Evolutionary conservation across 2,888 invertebrate species (phyloP).

Genomic region (Drosophila suboccidentalis): DNA sequence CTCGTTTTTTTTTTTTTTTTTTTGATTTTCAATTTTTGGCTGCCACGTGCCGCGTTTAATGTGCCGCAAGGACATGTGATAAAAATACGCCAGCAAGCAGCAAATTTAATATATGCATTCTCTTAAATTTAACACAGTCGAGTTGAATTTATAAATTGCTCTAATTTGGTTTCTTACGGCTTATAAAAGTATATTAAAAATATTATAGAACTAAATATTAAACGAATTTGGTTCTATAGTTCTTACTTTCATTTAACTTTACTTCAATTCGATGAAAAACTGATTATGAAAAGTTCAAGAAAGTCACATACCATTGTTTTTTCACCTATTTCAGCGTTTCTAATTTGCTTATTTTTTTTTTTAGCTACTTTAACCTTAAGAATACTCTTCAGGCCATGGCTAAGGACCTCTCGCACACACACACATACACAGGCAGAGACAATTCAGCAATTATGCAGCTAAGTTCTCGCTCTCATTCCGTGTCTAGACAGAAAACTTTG

Average conservation of each 20-base stretch:
- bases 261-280: too few relatives aligned
- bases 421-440: not conserved
- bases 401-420: not conserved
- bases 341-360: slow-evolving; percentile 8
- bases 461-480: slow-evolving; percentile 9
- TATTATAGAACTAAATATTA: too few relatives aligned
- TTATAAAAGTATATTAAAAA: too few relatives aligned
- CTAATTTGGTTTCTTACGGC: too few relatives aligned
- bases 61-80: slow-evolving; percentile 37
- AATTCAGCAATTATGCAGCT: slow-evolving; percentile 31
- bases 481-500: slow-evolving; percentile 20
- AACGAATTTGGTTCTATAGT: too few relatives aligned
- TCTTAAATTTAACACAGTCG: not conserved
- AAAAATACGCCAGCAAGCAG: slow-evolving; percentile 14
- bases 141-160: not conserved
- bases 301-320: not conserved
- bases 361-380: slow-evolving; percentile 3
- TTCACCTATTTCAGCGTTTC: too few relatives aligned
- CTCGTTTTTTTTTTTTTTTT: slow-evolving; percentile 8
- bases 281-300: too few relatives aligned
- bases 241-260: too few relatives aligned
- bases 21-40: not conserved
- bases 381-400: not conserved
- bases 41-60: slow-evolving; percentile 35
- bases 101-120: slow-evolving; percentile 3